Conservation (phyloP, 2,113 vertebrate species). For the Nothobranchius furzeri region DNA sequence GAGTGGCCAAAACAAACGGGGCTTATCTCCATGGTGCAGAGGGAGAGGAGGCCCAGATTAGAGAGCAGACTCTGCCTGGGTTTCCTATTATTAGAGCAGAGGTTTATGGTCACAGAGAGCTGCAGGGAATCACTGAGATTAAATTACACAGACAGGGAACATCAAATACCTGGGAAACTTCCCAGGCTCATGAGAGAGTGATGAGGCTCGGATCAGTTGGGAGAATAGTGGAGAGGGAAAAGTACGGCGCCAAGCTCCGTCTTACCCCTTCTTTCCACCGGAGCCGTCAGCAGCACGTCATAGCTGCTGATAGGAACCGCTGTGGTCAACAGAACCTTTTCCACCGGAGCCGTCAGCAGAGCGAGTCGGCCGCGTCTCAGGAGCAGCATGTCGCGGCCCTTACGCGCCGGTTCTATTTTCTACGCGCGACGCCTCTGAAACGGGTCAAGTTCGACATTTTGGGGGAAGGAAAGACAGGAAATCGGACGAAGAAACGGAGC, state of each 20-base stretch:
- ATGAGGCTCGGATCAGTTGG: constrained; percentile 43
- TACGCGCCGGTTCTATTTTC: too few species aligned
- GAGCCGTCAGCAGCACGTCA: too few species aligned
- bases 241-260: constrained; percentile 25
- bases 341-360: too few species aligned
- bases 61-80: constrained; percentile 68
- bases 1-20: constrained; percentile 63
- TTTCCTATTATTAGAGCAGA: constrained; percentile 76
- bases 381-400: too few species aligned
- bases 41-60: constrained; percentile 66
- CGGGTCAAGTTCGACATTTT: too few species aligned
- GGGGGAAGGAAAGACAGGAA: too few species aligned
- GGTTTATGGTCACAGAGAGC: constrained; percentile 72
- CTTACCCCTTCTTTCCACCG: too few species aligned
- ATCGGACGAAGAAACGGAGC: too few species aligned
- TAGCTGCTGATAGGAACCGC: too few species aligned
- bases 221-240: constrained; percentile 29
- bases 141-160: constrained; percentile 79
- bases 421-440: too few species aligned
- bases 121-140: constrained; percentile 77
- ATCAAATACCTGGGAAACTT: constrained; percentile 73
- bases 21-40: constrained; percentile 76
- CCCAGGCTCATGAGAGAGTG: constrained; percentile 43
- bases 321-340: too few species aligned
- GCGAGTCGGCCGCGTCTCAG: too few species aligned